Conservation (phyloP, 1,140 invertebrate species). For the Ditylenchus dipsaci region DNA sequence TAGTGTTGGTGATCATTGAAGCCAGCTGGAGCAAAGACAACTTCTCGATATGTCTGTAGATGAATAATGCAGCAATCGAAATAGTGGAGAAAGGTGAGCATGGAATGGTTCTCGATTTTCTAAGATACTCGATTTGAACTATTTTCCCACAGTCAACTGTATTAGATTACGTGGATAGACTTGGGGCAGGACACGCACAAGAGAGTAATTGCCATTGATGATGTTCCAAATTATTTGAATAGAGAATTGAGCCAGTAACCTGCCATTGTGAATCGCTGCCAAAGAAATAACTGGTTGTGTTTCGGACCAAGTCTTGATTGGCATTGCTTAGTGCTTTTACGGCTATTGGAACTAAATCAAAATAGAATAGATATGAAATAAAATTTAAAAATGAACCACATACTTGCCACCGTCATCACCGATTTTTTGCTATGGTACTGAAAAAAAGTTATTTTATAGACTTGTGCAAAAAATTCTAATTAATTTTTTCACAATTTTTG, state of each 20-base stretch:
- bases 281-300: conserved; percentile 83
- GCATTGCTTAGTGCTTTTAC: conserved; percentile 80
- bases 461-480: neutral
- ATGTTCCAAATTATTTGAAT: conserved; percentile 83
- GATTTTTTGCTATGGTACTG: conserved; percentile 80
- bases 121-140: neutral
- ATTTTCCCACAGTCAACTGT: too few species aligned
- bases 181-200: conserved; percentile 78
- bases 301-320: conserved; percentile 78
- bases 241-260: conserved; percentile 76
- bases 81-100: conserved; percentile 75
- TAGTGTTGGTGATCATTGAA: conserved; percentile 72
- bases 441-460: conserved; percentile 28
- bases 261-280: conserved; percentile 83
- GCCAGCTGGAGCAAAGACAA: conserved; percentile 75
- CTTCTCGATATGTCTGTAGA: conserved; percentile 67
- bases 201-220: conserved; percentile 69
- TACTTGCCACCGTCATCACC: conserved; percentile 75
- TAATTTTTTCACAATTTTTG: too few species aligned
- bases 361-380: too few species aligned
- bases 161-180: conserved; percentile 70
- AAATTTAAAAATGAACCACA: too few species aligned
- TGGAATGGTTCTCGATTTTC: conserved; percentile 77
- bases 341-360: conserved; percentile 69
- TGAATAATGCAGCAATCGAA: conserved; percentile 73